These are phyloP conservation scores for Lepus europaeus DNA, from an alignment of 2,113 vertebrate species.

Conservation along the genomic window DNA sequence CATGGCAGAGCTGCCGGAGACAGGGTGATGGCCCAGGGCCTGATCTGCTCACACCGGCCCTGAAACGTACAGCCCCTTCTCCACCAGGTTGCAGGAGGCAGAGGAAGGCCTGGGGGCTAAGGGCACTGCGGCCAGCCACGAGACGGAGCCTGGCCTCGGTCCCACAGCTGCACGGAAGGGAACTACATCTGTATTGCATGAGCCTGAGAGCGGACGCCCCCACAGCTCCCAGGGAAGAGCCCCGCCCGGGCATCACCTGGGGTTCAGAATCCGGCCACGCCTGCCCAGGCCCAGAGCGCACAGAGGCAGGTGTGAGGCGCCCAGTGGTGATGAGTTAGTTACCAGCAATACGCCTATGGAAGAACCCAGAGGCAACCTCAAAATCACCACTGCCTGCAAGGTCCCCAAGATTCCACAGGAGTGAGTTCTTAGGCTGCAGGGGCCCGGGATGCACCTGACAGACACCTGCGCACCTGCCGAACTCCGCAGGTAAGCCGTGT, in stretches of 20 bases:
- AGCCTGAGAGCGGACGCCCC: background rate
- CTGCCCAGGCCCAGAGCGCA: background rate
- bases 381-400: background rate
- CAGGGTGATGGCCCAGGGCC: background rate
- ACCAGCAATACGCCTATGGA: background rate
- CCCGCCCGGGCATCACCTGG: background rate
- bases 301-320: background rate
- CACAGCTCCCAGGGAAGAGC: background rate
- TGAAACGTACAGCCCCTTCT: background rate
- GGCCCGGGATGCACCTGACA: background rate
- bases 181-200: too few relatives aligned
- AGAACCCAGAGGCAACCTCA: background rate
- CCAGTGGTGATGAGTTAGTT: too few relatives aligned
- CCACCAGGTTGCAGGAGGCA: background rate
- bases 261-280: too few relatives aligned
- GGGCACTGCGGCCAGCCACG: background rate
- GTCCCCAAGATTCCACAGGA: background rate
- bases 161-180: too few relatives aligned
- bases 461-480: background rate
- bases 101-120: background rate
- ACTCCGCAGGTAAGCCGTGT: background rate
- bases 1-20: background rate
- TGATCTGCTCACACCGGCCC: background rate
- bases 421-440: background rate
- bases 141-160: background rate